A percentile compares a stretch with the other conserved stretches of the same genome.
Conservation (phyloP, 37 sponge, comb jelly and placozoan genomes). For the Halisarca cf. caerulea region DNA sequence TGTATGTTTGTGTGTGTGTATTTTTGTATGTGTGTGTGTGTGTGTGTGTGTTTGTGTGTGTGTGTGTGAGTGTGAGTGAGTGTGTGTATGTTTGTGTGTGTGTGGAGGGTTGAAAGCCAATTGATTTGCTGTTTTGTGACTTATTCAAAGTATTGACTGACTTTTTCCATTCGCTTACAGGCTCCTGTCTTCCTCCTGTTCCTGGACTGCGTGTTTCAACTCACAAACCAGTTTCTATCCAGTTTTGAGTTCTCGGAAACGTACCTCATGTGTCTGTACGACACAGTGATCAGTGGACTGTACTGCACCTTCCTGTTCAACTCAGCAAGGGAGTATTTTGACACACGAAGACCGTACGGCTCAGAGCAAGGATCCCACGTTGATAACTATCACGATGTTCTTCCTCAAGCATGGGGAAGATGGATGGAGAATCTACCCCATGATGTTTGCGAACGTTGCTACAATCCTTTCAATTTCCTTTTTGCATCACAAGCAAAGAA, state of each 20-base stretch:
- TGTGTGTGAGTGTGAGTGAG: no score
- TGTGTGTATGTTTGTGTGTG: no score
- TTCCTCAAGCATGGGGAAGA: conserved; percentile 65
- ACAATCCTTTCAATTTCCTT: conserved; percentile 80
- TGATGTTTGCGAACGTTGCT: conserved; percentile 57
- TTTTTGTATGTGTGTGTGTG: no score
- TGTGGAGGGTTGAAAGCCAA: no score
- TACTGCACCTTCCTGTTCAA: conserved; percentile 93
- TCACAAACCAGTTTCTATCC: conserved; percentile 85
- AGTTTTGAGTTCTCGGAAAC: conserved; percentile 91
- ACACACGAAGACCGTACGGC: background rate
- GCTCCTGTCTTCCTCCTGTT: conserved; percentile 95
- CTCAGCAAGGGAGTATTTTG: conserved; percentile 46
- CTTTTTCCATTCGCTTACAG: no score
- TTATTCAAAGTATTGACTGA: no score
- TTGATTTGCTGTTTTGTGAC: no score
- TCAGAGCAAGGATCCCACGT: conserved; percentile 24
- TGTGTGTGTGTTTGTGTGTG: no score
- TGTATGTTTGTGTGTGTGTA: no score
- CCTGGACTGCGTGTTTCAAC: conserved; percentile 95
- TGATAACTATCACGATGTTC: conserved; percentile 54
- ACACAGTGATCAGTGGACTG: conserved; percentile 54
- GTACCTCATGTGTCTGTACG: conserved; percentile 73
- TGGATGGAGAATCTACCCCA: conserved; percentile 58
- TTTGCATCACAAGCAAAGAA: conserved; percentile 1